phyloP scores from a whole-genome alignment of 1,140 invertebrate genomes.

The Daktulosphaira vitifoliae region DNA sequence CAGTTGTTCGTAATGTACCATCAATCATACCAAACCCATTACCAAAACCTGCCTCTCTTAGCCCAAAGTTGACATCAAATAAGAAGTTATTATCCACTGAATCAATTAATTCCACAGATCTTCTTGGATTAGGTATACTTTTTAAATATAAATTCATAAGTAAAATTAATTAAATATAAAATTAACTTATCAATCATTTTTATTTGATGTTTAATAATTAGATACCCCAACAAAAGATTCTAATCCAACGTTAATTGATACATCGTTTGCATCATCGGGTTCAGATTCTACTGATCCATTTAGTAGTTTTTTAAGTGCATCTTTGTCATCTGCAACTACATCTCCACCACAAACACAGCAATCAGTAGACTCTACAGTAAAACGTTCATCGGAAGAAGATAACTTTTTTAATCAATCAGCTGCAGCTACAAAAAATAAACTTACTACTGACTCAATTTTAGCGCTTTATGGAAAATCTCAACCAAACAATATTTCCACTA shows the following conservation, averaged over 20 bases:
- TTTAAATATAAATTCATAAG: background rate
- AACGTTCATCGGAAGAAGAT: slow-evolving; percentile 61
- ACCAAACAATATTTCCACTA: background rate
- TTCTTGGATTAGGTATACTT: slow-evolving; percentile 53
- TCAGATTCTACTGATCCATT: slow-evolving; percentile 52
- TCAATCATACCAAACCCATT: slow-evolving; percentile 45
- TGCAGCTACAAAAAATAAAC: slow-evolving; percentile 60
- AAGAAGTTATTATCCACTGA: slow-evolving; percentile 51
- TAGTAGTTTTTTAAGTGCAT: slow-evolving; percentile 64
- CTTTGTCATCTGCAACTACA: slow-evolving; percentile 43
- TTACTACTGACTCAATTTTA: slow-evolving; percentile 89
- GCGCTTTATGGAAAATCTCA: slow-evolving; percentile 67
- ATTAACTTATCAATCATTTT: background rate
- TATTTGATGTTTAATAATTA: no score
- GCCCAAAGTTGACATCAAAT: slow-evolving; percentile 45
- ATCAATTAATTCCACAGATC: slow-evolving; percentile 44
- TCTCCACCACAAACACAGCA: slow-evolving; percentile 35
- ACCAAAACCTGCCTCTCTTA: slow-evolving; percentile 51
- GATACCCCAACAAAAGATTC: slow-evolving; percentile 19
- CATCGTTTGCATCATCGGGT: slow-evolving; percentile 46
- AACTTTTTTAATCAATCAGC: slow-evolving; percentile 81
- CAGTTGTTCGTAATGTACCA: slow-evolving; percentile 13
- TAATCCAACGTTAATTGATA: slow-evolving; percentile 27
- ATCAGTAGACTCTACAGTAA: slow-evolving; percentile 36
- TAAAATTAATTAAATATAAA: background rate